Conservation (phyloP, 2,888 invertebrate species). For the Apeira syringaria region DNA sequence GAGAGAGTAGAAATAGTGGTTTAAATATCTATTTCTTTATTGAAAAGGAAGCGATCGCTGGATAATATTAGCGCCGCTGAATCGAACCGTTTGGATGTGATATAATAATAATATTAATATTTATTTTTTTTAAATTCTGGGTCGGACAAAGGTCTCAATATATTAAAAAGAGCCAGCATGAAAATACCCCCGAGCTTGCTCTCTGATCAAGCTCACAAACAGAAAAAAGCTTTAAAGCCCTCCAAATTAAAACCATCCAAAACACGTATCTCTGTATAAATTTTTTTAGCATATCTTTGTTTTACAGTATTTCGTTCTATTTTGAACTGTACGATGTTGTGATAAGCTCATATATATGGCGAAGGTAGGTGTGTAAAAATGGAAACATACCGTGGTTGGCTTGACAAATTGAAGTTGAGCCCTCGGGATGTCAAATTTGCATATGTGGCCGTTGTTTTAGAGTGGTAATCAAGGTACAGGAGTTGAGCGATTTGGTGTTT, state of each 20-base stretch:
- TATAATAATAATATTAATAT: no score
- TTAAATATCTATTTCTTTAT: no score
- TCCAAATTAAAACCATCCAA: slow-evolving; percentile 32
- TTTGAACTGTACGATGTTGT: slow-evolving; percentile 29
- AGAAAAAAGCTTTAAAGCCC: slow-evolving; percentile 6
- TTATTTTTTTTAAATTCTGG: no score
- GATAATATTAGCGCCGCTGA: no score
- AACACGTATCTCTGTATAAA: slow-evolving; percentile 19
- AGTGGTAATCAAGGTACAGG: slow-evolving; percentile 13
- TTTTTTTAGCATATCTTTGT: slow-evolving; percentile 15
- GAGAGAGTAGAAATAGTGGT: no score
- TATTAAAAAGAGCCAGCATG: no score
- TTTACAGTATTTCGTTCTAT: slow-evolving; percentile 3
- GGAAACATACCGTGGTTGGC: slow-evolving; percentile 35
- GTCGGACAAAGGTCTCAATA: no score
- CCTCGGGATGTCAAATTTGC: slow-evolving; percentile 60
- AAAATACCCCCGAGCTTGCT: no score
- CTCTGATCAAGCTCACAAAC: slow-evolving; percentile 5
- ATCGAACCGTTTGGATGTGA: no score
- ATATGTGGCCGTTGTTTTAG: slow-evolving; percentile 56
- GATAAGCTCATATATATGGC: slow-evolving; percentile 27
- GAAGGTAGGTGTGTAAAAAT: slow-evolving; percentile 32
- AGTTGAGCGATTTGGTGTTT: neutral
- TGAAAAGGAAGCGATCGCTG: no score
- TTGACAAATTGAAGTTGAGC: slow-evolving; percentile 72